Base-by-base conservation (phyloP, 53 echinoderm and acorn worm genomes). In the Holothuria leucospilota region DNA sequence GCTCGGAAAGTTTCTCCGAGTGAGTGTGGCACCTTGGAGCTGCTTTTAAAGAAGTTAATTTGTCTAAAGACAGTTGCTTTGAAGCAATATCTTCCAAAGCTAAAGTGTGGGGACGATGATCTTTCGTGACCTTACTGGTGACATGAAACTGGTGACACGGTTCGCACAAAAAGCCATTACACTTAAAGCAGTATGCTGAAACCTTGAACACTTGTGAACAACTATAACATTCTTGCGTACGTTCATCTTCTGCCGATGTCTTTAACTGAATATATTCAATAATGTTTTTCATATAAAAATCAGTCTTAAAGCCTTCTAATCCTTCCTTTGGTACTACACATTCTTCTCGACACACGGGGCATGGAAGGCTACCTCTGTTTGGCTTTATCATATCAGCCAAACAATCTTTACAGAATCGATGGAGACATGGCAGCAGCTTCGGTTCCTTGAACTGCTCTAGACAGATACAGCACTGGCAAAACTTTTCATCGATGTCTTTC, bases 181-280 rank as follows among this genome's bases (percentile, higher is more conserved):
- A 72, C 15, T 72, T 72, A 41, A 72, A 72, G 42, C 72, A 72
- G 41, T 72, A 72, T 24, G 41, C 39, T 41, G 40, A 23, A 72
- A 72, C 72, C 18, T 39, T 72, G 21, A 72, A 5, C 18, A 42
- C 49, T 8, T 72, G 9, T 70, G 72, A 72, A 72, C 72, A 72
- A 49, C 72, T 16, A 41, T 29, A 28, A 42, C 72, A 72, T 40
- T 41, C 72, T 16, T 34, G 34, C 42, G 42, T 21, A 71, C 21
- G 34, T 20, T 71, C 71, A 10, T 71, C 15, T 10, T 39, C 39
- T 71, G n/a, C 40, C 40, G 39, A 16, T 39, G 71, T 13, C 46
- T 71, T 71, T 46, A 38, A 13, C 12, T 38, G n/a, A n/a, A n/a
- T n/a, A n/a, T n/a, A n/a, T n/a, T n/a, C n/a, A n/a, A n/a, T n/a